Evolutionary conservation across 2,113 vertebrate species (phyloP).

Genomic region (Oxyura jamaicensis): DNA sequence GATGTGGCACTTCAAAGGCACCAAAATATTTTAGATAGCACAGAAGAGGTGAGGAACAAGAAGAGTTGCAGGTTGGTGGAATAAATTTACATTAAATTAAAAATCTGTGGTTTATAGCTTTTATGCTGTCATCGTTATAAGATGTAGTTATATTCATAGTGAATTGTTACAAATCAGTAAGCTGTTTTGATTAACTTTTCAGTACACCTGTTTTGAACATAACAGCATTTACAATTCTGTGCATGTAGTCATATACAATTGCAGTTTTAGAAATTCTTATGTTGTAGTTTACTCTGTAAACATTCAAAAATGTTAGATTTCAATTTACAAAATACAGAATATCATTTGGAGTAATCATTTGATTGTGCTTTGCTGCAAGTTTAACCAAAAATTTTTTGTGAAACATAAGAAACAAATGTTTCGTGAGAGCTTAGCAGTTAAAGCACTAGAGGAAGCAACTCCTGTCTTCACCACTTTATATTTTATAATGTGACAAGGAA

Average conservation of each 20-base stretch:
- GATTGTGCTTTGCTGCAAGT: not conserved
- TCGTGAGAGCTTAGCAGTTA: too few relatives aligned
- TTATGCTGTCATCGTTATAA: not conserved
- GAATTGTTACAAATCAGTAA: not conserved
- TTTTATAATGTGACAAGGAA: not conserved
- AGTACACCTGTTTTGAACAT: not conserved
- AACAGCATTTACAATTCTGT: not conserved
- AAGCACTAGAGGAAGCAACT: not conserved
- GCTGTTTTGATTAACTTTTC: not conserved
- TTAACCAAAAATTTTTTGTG: not conserved
- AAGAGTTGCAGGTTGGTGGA: not conserved
- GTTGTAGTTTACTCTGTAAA: not conserved
- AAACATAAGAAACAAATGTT: not conserved
- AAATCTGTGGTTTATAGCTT: not conserved
- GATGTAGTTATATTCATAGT: not conserved
- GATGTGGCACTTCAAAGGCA: not conserved
- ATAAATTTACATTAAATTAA: slow-evolving; percentile 27
- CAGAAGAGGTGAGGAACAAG: not conserved
- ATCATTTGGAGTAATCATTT: not conserved
- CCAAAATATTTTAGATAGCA: not conserved
- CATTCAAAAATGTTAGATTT: not conserved
- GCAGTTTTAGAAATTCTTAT: not conserved
- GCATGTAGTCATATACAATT: not conserved
- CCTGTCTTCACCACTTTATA: not conserved
- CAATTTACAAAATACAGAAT: not conserved